Evolutionary conservation across 2,797 vertebrate species (phyloP).

Genomic region (Emydoidea blandingii): DNA sequence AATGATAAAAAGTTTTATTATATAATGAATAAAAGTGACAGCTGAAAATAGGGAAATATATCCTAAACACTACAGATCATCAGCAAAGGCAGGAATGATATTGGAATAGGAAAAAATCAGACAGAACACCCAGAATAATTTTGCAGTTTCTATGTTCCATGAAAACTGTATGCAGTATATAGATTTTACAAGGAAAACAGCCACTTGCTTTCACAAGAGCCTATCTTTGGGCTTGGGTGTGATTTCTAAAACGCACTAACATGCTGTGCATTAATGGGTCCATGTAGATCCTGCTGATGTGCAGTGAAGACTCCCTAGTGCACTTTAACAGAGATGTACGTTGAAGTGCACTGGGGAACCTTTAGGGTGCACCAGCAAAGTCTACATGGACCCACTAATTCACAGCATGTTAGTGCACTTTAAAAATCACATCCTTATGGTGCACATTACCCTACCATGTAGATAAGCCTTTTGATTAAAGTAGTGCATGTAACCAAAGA

Average conservation of each 20-base stretch:
- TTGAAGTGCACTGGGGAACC: background rate
- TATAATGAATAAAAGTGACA: constrained; percentile 24
- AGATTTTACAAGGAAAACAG: background rate
- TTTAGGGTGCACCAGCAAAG: background rate
- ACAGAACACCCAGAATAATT: constrained; percentile 19
- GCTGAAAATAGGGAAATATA: constrained; percentile 60
- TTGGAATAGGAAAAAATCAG: background rate
- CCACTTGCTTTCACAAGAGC: background rate
- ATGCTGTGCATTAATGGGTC: background rate
- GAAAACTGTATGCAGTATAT: constrained; percentile 1
- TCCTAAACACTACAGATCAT: constrained; percentile 37
- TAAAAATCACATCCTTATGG: background rate
- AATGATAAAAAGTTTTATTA: constrained; percentile 41
- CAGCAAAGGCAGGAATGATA: constrained; percentile 17
- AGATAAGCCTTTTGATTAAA: background rate
- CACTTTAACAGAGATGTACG: background rate
- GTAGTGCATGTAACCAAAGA: background rate
- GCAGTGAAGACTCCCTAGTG: background rate
- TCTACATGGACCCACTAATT: background rate
- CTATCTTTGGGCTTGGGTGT: background rate
- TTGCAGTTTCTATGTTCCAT: constrained; percentile 5
- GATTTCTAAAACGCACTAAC: background rate
- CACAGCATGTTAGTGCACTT: background rate
- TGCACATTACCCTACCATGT: no score
- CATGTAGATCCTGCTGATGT: background rate